These are phyloP conservation scores for Tiphia femorata DNA, from an alignment of 2,888 invertebrate species.

Conservation along the genomic window DNA sequence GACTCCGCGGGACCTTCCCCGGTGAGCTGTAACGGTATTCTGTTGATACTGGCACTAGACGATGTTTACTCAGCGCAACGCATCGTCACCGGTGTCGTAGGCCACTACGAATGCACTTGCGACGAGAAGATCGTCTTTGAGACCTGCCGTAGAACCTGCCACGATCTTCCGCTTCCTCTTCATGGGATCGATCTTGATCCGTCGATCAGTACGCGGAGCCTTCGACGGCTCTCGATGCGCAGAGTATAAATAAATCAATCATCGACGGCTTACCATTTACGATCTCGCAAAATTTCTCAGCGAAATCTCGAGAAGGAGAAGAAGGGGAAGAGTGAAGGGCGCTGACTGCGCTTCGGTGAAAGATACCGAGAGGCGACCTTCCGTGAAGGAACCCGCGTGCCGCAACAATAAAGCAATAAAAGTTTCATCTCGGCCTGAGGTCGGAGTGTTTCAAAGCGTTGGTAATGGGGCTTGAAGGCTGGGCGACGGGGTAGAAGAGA, in stretches of 20 bases:
- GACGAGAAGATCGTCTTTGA: not conserved
- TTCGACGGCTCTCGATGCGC: not conserved
- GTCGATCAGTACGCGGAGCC: not conserved
- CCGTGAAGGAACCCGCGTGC: slow-evolving; percentile 21
- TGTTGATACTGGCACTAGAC: slow-evolving; percentile 60
- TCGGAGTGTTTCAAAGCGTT: slow-evolving; percentile 56
- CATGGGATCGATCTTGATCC: too few relatives aligned
- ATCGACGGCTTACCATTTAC: too few relatives aligned
- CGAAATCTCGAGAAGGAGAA: slow-evolving; percentile 1
- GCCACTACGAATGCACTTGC: slow-evolving; percentile 39
- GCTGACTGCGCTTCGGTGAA: slow-evolving; percentile 1
- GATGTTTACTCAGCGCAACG: slow-evolving; percentile 55
- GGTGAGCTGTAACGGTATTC: slow-evolving; percentile 46
- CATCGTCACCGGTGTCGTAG: slow-evolving; percentile 26
- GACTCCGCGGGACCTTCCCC: too few relatives aligned
- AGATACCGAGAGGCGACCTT: slow-evolving; percentile 27
- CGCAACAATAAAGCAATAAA: slow-evolving; percentile 48
- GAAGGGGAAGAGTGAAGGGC: not conserved
- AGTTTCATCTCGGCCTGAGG: slow-evolving; percentile 39
- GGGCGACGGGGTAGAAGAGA: slow-evolving; percentile 39
- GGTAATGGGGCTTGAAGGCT: slow-evolving; percentile 65
- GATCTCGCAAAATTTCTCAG: too few relatives aligned
- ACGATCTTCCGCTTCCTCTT: not conserved
- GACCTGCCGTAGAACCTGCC: not conserved
- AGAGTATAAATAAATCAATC: slow-evolving; percentile 37